Evolutionary conservation across 2,113 vertebrate genomes (phyloP), one percentile per base, ranked within the genome.

Genomic region (Diglossa brunneiventris): DNA sequence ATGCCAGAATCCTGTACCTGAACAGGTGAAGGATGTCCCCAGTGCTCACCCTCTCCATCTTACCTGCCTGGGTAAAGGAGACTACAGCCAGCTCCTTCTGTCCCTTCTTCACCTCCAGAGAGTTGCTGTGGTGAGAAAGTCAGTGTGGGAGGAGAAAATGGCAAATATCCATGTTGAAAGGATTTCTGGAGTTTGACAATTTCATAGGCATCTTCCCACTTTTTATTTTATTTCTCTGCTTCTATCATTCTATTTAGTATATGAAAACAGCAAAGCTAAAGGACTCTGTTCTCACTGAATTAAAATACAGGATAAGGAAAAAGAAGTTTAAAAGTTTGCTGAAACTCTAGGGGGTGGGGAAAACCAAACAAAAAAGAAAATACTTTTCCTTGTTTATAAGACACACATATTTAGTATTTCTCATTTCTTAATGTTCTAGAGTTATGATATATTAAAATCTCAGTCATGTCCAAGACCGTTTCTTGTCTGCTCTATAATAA

Each of bases 341-440:
- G 76, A 68, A 92, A 46, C 16, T 72, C n/a, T 30, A 15, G 11
- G 4, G 4, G 1, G 0, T 23, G 22, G 7, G 1, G 50, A 17
- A 52, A 58, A 42, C 0, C 16, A 33, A 30, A 31, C 4, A 6
- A 21, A 30, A 58, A 47, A 15, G 1, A 37, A 61, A 87, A 68
- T 6, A 39, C 5, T 41, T 92, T 62, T 39, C 22, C 7, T 58
- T 3, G 4, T 64, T 53, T 76, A 33, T 41, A 88, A 56, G 20
- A 52, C 15, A 33, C 9, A 50, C 33, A 28, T 35, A 42, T 44
- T 42, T 63, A 90, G 28, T 18, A 56, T 87, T 66, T 87, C n/a
- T 73, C 5, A 17, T 68, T 90, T 86, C 33, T 69, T 89, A 67
- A 12, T 67, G 30, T 73, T 87, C 12, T 70, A 47, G 13, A 83